phyloP scores from a whole-genome alignment of 2,113 vertebrate species.

The Xiphorhynchus elegans region DNA sequence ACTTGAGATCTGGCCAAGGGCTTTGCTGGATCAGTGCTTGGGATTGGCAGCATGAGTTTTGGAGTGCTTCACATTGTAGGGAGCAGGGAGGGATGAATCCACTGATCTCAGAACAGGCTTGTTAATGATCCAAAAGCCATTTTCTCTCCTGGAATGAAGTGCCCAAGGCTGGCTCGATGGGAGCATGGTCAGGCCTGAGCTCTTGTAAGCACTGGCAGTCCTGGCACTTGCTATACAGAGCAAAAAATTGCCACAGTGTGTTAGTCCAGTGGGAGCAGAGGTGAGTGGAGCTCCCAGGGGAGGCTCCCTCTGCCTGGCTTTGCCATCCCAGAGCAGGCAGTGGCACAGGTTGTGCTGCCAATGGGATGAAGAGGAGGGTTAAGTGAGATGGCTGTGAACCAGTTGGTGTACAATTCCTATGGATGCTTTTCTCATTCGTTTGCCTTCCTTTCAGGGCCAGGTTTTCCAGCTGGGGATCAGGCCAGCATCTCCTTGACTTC shows the following conservation, averaged over 20 bases:
- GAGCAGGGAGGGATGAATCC: neutral
- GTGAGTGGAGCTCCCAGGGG: neutral
- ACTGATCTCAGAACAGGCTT: accelerated
- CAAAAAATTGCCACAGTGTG: neutral
- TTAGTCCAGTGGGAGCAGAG: neutral
- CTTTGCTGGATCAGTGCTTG: neutral
- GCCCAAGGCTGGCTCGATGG: accelerated
- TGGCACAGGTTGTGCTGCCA: neutral
- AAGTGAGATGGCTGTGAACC: neutral
- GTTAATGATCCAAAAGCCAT: neutral
- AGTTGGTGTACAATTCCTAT: neutral
- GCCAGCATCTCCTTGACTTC: neutral
- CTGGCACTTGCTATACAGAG: neutral
- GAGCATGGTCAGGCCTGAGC: neutral
- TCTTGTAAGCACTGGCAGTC: accelerated
- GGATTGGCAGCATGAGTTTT: neutral
- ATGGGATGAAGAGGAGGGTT: neutral
- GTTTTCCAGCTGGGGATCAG: neutral
- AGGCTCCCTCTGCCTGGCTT: neutral
- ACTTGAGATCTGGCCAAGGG: neutral
- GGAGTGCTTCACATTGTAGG: neutral
- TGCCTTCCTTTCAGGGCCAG: neutral
- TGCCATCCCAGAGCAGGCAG: neutral
- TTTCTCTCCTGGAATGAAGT: neutral
- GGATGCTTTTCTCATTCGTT: neutral